Evolutionary conservation across 92 coral and sea anemone genomes (phyloP), one percentile per base, ranked within the genome.

Genomic region (Montipora capitata): DNA sequence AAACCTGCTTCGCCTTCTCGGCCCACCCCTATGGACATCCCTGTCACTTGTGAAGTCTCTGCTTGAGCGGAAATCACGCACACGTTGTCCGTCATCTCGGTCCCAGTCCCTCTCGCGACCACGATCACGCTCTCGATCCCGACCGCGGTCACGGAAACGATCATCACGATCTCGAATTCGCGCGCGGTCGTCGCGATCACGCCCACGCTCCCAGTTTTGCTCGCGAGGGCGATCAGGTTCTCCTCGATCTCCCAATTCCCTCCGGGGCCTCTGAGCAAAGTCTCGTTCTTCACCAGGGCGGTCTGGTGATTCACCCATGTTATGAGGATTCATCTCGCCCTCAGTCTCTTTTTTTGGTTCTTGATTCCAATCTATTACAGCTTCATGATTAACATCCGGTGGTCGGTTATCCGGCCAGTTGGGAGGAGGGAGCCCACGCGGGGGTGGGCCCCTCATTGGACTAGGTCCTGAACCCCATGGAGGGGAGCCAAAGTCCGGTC

Each of bases 391-490:
- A 70, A 27, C 82, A 79, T 85, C 85, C 20, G 87, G 85, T 17
- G 48, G 95, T 76, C 95, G 87, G 7, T 89, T 93, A 61, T 88
- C 92, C 35, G 71, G 83, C 96, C 93, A 86, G 38, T 80, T 80
- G n/a, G 94, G 94, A 6, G 69, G 82, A 7, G 88, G 93, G 56
- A 74, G 58, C 1, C 80, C 85, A 71, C 79, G 93, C 1, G 89
- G 95, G 16, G 91, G 82, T 42, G 92, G 94, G 35, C 96, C 97
- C 73, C 95, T 85, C 92, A 90, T 80, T 39, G 92, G 94, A 7
- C 88, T 79, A 20, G 89, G 96, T 3, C 93, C 98, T 10, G 91
- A 93, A 10, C 95, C 96, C 95, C 99, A 93, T 16, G 96, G 96
- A 4, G 83, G 88, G 6, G 81, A 74, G 5, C 84, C 81, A 64